A percentile compares a stretch with the other conserved stretches of the same genome.
Evolutionary conservation across 53 echinoderm and acorn worm genomes (phyloP).

Genomic region (Pentamera pediparva): DNA sequence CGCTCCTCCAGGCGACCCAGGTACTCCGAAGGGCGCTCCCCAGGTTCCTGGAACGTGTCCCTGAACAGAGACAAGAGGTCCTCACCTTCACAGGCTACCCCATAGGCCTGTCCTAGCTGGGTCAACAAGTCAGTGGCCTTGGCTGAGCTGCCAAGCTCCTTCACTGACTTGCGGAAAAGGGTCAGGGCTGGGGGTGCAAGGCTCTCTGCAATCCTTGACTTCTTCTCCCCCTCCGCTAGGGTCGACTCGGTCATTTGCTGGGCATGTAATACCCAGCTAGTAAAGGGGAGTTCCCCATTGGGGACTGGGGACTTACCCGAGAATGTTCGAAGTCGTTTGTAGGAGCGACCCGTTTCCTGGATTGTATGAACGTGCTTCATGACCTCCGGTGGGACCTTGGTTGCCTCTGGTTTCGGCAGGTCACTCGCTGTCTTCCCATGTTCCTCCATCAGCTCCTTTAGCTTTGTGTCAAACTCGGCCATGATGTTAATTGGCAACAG

Average conservation of each 20-base stretch:
- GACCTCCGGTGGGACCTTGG: not conserved
- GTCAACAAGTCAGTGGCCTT: slow-evolving; percentile 21
- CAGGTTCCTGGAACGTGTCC: slow-evolving; percentile 35
- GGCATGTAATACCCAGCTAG: slow-evolving; percentile 5
- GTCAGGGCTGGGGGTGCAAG: slow-evolving; percentile 46
- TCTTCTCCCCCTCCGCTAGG: slow-evolving; percentile 18
- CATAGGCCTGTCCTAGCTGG: slow-evolving; percentile 33
- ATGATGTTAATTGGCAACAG: no score
- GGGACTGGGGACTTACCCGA: slow-evolving; percentile 49
- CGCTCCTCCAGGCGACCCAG: slow-evolving; percentile 21
- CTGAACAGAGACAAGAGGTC: slow-evolving; percentile 39
- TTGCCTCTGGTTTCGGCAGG: not conserved
- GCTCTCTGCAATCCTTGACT: slow-evolving; percentile 21
- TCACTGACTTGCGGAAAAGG: slow-evolving; percentile 14
- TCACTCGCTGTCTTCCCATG: slow-evolving; percentile 25
- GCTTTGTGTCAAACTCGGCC: slow-evolving; percentile 19
- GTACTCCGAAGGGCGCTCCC: slow-evolving; percentile 30
- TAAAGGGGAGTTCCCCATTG: slow-evolving; percentile 21
- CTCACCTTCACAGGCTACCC: slow-evolving; percentile 43
- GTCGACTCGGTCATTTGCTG: slow-evolving; percentile 32
- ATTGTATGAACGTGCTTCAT: slow-evolving; percentile 9
- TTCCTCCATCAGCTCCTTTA: not conserved
- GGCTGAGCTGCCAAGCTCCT: not conserved
- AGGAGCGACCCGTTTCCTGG: not conserved
- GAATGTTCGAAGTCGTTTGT: slow-evolving; percentile 43